Evolutionary conservation across 2,797 vertebrate species (phyloP).

Genomic region (Falco peregrinus): DNA sequence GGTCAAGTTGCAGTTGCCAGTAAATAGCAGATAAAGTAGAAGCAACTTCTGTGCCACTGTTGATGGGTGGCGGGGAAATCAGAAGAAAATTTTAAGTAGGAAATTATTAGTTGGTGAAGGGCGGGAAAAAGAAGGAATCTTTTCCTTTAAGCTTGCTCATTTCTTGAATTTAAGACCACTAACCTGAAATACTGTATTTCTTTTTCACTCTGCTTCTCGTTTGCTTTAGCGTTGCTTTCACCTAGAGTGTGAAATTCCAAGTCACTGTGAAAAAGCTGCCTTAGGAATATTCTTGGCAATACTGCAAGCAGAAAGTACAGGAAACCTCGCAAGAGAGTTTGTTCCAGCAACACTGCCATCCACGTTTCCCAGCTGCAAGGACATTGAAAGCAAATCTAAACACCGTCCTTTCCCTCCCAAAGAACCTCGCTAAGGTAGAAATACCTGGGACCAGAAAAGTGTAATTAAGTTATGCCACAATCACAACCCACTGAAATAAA

Average conservation of each 20-base stretch:
- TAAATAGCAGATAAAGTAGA: not conserved
- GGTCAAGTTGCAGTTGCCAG: not conserved
- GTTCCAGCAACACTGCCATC: slow-evolving; percentile 54
- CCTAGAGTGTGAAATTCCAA: slow-evolving; percentile 52
- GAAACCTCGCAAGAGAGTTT: slow-evolving; percentile 28
- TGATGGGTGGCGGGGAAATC: not conserved
- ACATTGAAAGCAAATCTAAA: not conserved
- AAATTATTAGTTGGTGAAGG: not conserved
- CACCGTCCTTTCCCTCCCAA: not conserved
- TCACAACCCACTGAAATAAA: not conserved
- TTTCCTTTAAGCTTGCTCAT: not conserved
- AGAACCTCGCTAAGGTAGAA: not conserved
- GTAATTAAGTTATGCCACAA: not conserved
- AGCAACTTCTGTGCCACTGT: not conserved
- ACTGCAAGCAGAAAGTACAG: slow-evolving; percentile 29
- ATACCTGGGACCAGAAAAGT: not conserved
- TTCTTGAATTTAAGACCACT: not conserved
- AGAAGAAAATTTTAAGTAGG: not conserved
- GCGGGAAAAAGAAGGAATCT: not conserved
- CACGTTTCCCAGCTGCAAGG: slow-evolving; percentile 31
- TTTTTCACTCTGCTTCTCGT: not conserved
- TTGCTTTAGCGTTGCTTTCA: slow-evolving; percentile 46
- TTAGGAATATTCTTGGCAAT: slow-evolving; percentile 49
- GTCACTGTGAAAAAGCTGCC: slow-evolving; percentile 17
- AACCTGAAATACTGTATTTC: not conserved